A percentile compares a stretch with the other conserved stretches of the same genome.
Evolutionary conservation across 2,888 invertebrate genomes (phyloP).

Genomic region (Euzetes globulus): DNA sequence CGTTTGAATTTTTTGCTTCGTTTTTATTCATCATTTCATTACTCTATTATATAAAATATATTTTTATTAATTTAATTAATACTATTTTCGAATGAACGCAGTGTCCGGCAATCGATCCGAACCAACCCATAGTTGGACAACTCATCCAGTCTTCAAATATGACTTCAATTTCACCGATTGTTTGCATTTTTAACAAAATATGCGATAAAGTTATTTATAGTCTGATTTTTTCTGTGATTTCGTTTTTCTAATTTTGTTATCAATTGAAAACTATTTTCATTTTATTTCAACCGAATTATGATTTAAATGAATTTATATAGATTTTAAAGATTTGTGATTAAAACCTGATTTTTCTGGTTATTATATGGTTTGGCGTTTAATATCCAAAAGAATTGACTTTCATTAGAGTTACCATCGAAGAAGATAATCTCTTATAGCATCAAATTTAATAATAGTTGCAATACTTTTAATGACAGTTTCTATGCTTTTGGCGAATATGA

Average conservation of each 20-base stretch:
- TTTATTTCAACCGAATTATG: not conserved
- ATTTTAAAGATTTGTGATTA: too few relatives aligned
- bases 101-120: slow-evolving; percentile 11
- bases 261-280: not conserved
- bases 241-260: not conserved
- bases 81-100: not conserved
- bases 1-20: slow-evolving; percentile 5
- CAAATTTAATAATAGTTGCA: too few relatives aligned
- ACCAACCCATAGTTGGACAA: too few relatives aligned
- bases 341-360: too few relatives aligned
- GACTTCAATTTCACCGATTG: not conserved
- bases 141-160: not conserved
- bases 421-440: too few relatives aligned
- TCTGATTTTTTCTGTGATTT: not conserved
- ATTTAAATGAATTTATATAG: not conserved
- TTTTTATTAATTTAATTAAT: not conserved
- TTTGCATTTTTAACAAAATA: too few relatives aligned
- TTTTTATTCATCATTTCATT: not conserved
- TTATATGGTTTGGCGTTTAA: too few relatives aligned
- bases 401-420: too few relatives aligned
- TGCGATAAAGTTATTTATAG: too few relatives aligned
- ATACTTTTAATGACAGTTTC: too few relatives aligned
- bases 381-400: too few relatives aligned
- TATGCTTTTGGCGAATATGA: too few relatives aligned
- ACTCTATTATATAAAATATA: slow-evolving; percentile 6